Conservation (phyloP, 2,113 vertebrate genomes). For the Aramus guarauna region DNA sequence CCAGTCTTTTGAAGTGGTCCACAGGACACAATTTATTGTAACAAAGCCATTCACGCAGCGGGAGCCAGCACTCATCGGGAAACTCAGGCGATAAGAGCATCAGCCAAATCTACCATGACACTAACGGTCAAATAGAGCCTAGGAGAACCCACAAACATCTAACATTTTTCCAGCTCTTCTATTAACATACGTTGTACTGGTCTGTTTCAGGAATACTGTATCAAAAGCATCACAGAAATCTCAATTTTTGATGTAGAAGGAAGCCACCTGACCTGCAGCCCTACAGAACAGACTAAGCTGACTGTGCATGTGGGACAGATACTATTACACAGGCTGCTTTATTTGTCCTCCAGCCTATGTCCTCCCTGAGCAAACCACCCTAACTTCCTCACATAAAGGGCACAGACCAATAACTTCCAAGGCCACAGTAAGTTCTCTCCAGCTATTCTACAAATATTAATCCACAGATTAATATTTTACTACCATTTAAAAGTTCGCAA, state of each 20-base stretch:
- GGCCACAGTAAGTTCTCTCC: not conserved
- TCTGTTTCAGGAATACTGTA: not conserved
- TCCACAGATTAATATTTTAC: not conserved
- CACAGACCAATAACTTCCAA: not conserved
- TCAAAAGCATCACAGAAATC: fast-evolving
- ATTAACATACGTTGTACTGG: fast-evolving
- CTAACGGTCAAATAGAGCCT: fast-evolving
- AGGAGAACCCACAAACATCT: not conserved
- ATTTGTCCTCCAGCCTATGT: no score
- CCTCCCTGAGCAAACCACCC: not conserved
- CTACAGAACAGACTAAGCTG: not conserved
- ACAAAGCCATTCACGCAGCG: not conserved
- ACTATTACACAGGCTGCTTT: fast-evolving
- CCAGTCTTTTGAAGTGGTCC: not conserved
- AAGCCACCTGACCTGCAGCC: not conserved
- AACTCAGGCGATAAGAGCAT: fast-evolving
- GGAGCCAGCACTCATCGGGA: fast-evolving
- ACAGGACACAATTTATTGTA: not conserved
- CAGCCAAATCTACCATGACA: not conserved
- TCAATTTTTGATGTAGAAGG: not conserved
- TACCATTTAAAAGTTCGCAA: fast-evolving
- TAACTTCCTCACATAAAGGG: not conserved
- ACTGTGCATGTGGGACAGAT: fast-evolving
- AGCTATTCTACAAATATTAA: not conserved
- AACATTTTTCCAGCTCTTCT: not conserved